Conservation (phyloP, 2,888 invertebrate genomes). For the Euphydryas editha region DNA sequence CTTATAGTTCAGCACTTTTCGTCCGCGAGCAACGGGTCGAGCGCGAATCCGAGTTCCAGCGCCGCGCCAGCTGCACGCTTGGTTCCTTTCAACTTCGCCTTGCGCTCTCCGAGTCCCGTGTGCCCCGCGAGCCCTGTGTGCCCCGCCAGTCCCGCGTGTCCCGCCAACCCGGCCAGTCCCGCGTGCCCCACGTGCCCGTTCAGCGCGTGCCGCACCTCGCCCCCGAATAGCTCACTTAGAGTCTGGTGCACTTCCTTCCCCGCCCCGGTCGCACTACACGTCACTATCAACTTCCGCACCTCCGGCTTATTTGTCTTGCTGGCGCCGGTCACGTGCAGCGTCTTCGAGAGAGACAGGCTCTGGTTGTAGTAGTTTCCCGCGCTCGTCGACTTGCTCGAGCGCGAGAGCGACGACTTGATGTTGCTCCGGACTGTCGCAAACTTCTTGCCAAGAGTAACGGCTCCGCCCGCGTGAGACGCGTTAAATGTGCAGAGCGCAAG, state of each 20-base stretch:
- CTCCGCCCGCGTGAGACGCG: slow-evolving; percentile 82
- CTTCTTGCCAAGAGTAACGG: slow-evolving; percentile 79
- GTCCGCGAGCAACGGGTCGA: slow-evolving; percentile 78
- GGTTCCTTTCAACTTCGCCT: slow-evolving; percentile 50
- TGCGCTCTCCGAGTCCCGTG: slow-evolving; percentile 36
- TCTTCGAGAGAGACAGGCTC: slow-evolving; percentile 70
- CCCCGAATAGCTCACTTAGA: slow-evolving; percentile 65
- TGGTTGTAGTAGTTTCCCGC: slow-evolving; percentile 69
- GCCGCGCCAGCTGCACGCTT: slow-evolving; percentile 59
- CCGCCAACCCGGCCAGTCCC: slow-evolving; percentile 45
- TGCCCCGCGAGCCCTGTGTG: slow-evolving; percentile 47
- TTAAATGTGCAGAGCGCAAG: slow-evolving; percentile 83
- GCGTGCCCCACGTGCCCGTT: slow-evolving; percentile 61
- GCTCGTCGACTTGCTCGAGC: slow-evolving; percentile 65
- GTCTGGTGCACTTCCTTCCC: slow-evolving; percentile 57
- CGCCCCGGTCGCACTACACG: slow-evolving; percentile 65
- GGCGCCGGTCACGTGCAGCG: slow-evolving; percentile 71
- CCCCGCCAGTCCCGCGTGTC: slow-evolving; percentile 44
- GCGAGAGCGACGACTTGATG: slow-evolving; percentile 74
- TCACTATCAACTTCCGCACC: slow-evolving; percentile 78
- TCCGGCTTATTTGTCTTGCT: slow-evolving; percentile 76
- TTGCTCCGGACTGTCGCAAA: slow-evolving; percentile 78
- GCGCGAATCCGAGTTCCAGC: slow-evolving; percentile 74
- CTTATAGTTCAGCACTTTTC: slow-evolving; percentile 76
- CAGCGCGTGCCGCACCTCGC: slow-evolving; percentile 58